These are phyloP conservation scores for Ceramica pisi DNA, from an alignment of 2,888 invertebrate genomes.

Conservation along the genomic window DNA sequence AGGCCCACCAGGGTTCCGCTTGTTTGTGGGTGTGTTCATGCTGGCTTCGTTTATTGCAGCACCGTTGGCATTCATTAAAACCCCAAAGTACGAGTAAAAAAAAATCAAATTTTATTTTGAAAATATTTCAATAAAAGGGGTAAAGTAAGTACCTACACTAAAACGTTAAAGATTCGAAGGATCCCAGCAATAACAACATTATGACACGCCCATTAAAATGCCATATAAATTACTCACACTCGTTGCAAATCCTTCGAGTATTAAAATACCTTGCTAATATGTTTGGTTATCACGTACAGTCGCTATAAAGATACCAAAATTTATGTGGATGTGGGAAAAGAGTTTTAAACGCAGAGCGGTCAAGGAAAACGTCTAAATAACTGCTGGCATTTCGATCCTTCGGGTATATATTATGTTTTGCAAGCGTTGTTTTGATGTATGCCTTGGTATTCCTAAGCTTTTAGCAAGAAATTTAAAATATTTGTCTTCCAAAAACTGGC, in stretches of 20 bases:
- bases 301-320: slow-evolving; percentile 34
- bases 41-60: too few species aligned
- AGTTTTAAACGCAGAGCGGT: slow-evolving; percentile 36
- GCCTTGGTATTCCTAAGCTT: slow-evolving; percentile 3
- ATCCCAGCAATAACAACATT: slow-evolving; percentile 4
- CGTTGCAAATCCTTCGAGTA: slow-evolving; percentile 25
- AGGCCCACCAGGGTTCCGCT: too few species aligned
- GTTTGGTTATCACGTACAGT: slow-evolving; percentile 30
- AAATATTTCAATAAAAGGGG: not conserved
- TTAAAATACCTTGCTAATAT: slow-evolving; percentile 28
- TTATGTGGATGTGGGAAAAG: slow-evolving; percentile 43
- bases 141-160: not conserved
- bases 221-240: slow-evolving; percentile 23
- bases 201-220: slow-evolving; percentile 12
- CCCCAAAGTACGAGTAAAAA: too few species aligned
- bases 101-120: not conserved
- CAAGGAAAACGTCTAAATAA: slow-evolving; percentile 46
- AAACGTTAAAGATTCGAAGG: not conserved
- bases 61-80: too few species aligned
- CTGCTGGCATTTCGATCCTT: slow-evolving; percentile 44
- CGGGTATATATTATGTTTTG: slow-evolving; percentile 13
- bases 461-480: not conserved
- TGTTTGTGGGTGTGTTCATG: too few species aligned
- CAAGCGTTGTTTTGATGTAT: slow-evolving; percentile 6
- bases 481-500: not conserved